Base-by-base conservation (phyloP, 2,888 invertebrate species). In the Meiosimyza platycephala region DNA sequence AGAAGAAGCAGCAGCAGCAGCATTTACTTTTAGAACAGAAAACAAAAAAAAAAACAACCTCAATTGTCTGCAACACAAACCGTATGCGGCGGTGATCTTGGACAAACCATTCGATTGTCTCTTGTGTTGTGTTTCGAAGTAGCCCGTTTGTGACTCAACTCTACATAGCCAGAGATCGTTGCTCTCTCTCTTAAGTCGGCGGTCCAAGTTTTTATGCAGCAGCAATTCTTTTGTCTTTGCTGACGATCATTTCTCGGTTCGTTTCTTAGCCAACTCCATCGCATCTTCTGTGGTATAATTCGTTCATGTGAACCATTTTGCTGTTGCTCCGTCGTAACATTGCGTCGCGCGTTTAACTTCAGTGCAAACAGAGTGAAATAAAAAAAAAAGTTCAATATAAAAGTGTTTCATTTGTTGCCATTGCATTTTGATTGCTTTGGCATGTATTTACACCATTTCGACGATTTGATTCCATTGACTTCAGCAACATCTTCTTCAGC, bases 371-470 rank as follows among this genome's bases (percentile, higher is more conserved):
- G 40, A 40, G 40, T 40, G 40, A 9, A n/a, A 55, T 55, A 18
- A 69, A 69, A 33, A 60, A 51, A 5, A 11, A 65, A 65, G 64
- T 65, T 55, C 22, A n/a, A 67, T 71, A 54, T 52, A 71, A 73
- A 73, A 71, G 64, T 65, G 67, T 65, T 71, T 72, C 62, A 71
- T 73, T 54, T 59, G 65, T 69, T 70, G 72, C 33, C 70, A 64
- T 48, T 18, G 63, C 63, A 40, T 40, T 40, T 22, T 15, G 13
- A 50, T 64, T 54, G 55, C 11, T 55, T 47, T 52, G 67, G 11
- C 40, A 67, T 67, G 67, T 55, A 55, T 67, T 67, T 55, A n/a
- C 40, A 47, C 48, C 55, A 11, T 55, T 66, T 22, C 52, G 18
- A 63, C 71, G 62, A 69, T 72, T 69, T 60, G 51, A 11, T 47